Conservation (phyloP, 2,113 vertebrate species). For the Toxotes jaculatrix region DNA sequence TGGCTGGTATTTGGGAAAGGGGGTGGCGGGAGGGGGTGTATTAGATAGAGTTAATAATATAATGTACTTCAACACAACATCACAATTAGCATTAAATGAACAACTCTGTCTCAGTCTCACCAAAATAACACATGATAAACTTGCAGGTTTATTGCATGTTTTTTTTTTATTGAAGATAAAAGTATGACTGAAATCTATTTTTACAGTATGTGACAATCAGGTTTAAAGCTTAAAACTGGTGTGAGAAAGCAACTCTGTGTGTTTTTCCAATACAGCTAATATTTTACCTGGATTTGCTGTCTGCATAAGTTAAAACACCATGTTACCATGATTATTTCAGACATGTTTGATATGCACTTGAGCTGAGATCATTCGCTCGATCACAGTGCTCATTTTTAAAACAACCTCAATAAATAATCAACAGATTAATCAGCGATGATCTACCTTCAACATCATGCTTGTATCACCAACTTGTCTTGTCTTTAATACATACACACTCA, state of each 20-base stretch:
- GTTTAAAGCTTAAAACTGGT: not conserved
- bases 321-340: not conserved
- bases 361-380: not conserved
- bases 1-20: not conserved
- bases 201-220: not conserved
- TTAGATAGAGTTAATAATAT: not conserved
- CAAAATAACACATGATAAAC: not conserved
- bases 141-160: not conserved
- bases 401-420: not conserved
- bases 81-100: not conserved
- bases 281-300: not conserved
- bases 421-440: not conserved
- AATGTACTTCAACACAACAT: not conserved
- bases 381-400: not conserved
- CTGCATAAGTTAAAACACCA: not conserved
- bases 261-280: not conserved
- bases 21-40: not conserved
- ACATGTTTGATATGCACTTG: not conserved
- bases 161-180: not conserved
- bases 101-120: not conserved
- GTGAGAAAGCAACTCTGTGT: not conserved
- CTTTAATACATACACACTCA: not conserved
- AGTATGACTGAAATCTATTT: not conserved
- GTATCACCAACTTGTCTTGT: slow-evolving; percentile 17
- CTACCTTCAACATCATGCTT: not conserved